Conservation (phyloP, 2,113 vertebrate genomes). For the Dromas ardeola region DNA sequence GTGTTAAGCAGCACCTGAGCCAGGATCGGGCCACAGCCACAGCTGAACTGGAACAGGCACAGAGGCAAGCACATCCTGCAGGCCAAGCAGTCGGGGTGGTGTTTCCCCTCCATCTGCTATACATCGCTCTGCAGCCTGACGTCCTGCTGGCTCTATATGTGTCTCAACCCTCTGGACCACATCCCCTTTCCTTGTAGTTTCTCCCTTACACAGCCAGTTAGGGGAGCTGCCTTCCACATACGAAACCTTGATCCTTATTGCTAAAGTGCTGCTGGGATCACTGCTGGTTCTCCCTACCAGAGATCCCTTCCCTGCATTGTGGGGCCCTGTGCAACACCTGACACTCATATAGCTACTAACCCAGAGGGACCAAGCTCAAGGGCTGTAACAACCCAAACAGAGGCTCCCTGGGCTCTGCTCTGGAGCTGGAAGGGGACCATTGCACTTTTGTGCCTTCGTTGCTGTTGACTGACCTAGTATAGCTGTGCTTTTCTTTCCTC, state of each 20-base stretch:
- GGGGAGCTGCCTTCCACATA: background rate
- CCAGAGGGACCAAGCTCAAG: background rate
- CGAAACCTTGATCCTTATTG: background rate
- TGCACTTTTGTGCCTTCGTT: background rate
- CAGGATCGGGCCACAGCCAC: conserved; percentile 78
- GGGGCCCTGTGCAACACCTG: background rate
- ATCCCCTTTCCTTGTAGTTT: background rate
- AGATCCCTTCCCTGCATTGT: background rate
- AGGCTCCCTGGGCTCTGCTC: background rate
- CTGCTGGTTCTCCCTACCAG: background rate
- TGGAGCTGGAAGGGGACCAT: background rate
- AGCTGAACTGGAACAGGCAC: conserved; percentile 85
- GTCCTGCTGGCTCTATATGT: background rate
- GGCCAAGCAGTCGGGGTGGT: background rate
- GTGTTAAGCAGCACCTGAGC: conserved; percentile 89
- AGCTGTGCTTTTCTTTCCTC: background rate
- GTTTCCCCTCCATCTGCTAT: background rate
- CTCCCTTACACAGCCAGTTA: background rate
- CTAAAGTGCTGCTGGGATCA: background rate
- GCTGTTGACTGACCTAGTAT: background rate
- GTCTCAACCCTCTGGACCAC: background rate
- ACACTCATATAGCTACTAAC: background rate
- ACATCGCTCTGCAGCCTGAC: background rate
- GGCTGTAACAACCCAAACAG: background rate
- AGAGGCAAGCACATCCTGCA: conserved; percentile 75